Base-by-base conservation (phyloP, 2,888 invertebrate species). In the Macaria liturata region DNA sequence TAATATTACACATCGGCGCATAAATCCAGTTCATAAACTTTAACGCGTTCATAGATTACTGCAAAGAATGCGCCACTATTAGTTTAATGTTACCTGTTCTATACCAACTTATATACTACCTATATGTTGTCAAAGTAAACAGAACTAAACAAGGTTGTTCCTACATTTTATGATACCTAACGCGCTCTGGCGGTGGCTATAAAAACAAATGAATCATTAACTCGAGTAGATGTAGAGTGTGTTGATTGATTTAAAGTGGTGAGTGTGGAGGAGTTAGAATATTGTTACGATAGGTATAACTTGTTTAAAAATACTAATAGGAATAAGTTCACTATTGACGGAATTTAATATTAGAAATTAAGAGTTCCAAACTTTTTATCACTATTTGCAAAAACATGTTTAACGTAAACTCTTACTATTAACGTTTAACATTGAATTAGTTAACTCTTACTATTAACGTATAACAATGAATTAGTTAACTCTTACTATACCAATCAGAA, bases 161-260 rank as follows among this genome's bases (percentile, higher is more conserved):
- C 67, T 71, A 61, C 62, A 70, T 65, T 69, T 65, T 66, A 70
- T 66, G 54, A 61, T 61, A 65, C 59, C 61, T 54, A 59, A 44
- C 61, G 53, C 49, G 62, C 62, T 61, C 59, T 45, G 50, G 51
- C 49, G 61, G 65, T 44, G 57, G 56, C 64, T 51, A 66, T 73
- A 68, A 72, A 67, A 72, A 69, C 64, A 61, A 66, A 67, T 69
- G 66, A 70, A 61, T 70, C 63, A 74, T 68, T 67, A 67, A 66
- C 64, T 60, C 3, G 32, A 42, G 9, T 44, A 47, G 31, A 34
- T 9, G 20, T 6, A 3, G 1, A 37, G 4, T 3, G 0, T 43
- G 34, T 30, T 46, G 49, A 50, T 56, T 46, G 56, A 46, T 32
- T 50, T 40, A 3, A 7, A 6, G 42, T 8, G 9, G 4, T 4